Conservation (phyloP, 2,797 vertebrate genomes). For the Enteromius afrohamiltoni region DNA sequence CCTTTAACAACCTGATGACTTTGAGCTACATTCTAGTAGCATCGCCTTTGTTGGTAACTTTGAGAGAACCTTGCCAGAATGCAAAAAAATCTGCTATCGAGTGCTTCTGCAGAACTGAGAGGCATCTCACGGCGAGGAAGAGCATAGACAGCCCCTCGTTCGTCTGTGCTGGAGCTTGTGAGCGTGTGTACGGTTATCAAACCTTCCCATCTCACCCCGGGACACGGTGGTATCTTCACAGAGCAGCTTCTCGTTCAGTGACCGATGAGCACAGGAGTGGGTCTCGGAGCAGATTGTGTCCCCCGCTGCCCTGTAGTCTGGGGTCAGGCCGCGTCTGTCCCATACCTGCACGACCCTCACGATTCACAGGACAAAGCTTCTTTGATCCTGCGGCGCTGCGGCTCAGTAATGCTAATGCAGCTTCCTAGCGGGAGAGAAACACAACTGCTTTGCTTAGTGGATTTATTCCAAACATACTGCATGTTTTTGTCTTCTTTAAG, state of each 20-base stretch:
- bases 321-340: constrained; percentile 5
- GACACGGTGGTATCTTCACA: constrained; percentile 34
- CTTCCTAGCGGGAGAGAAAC: constrained; percentile 19
- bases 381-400: background rate
- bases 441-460: constrained; percentile 32
- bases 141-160: background rate
- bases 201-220: constrained; percentile 27
- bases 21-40: background rate
- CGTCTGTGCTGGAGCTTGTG: background rate
- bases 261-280: constrained; percentile 2
- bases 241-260: background rate
- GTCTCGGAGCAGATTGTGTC: constrained; percentile 19
- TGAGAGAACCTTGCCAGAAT: background rate
- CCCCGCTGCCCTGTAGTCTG: background rate
- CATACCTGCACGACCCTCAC: background rate
- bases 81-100: background rate
- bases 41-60: background rate
- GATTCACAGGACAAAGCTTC: constrained; percentile 1
- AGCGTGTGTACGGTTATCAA: constrained; percentile 8
- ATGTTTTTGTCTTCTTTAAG: constrained; percentile 27
- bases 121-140: background rate
- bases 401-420: constrained; percentile 36
- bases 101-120: background rate
- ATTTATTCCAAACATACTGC: constrained; percentile 16
- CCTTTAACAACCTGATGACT: background rate